These are phyloP conservation scores for Bruchidius siliquastri DNA, from an alignment of 2,888 invertebrate species.

Conservation along the genomic window DNA sequence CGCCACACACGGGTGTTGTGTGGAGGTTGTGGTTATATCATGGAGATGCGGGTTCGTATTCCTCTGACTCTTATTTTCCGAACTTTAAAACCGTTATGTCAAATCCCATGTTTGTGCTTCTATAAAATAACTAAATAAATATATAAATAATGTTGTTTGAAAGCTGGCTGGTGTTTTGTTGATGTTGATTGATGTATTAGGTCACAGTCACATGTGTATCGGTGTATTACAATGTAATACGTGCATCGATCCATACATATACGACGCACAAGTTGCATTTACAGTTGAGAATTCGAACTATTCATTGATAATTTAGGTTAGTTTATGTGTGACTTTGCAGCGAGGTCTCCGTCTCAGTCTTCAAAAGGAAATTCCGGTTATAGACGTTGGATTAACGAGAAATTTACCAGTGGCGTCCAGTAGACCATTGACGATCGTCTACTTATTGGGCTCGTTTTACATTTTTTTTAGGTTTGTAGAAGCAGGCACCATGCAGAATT, in stretches of 20 bases:
- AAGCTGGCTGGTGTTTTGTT: background rate
- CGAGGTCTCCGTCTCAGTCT: background rate
- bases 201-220: background rate
- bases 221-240: background rate
- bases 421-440: no score
- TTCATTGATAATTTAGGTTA: background rate
- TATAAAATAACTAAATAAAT: no score
- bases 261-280: background rate
- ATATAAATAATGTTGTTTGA: background rate
- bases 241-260: background rate
- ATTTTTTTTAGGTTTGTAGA: no score
- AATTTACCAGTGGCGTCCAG: background rate
- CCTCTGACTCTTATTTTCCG: no score
- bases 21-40: no score
- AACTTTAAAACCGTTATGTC: no score
- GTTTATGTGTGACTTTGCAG: background rate
- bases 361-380: background rate
- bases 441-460: no score
- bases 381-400: background rate
- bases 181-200: background rate
- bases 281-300: background rate
- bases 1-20: no score
- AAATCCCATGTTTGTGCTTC: no score
- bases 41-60: no score
- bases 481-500: no score